A percentile compares a stretch with the other conserved stretches of the same genome.
Evolutionary conservation across 2,797 vertebrate genomes (phyloP).

Genomic region (Acestrorhynchus altus): DNA sequence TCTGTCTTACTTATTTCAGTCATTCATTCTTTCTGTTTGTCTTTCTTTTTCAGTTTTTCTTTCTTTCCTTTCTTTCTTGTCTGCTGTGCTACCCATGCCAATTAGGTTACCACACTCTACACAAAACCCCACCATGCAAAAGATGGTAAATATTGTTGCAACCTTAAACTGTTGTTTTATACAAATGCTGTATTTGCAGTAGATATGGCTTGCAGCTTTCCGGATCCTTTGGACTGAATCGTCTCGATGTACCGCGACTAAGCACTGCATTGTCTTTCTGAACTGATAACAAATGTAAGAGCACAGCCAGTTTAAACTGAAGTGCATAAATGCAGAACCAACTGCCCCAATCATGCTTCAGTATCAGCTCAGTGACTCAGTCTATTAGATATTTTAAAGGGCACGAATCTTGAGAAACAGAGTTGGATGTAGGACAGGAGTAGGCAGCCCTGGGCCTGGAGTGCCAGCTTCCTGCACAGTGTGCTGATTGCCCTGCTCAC

Average conservation of each 20-base stretch:
- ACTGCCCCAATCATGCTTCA: not conserved
- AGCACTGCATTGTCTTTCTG: not conserved
- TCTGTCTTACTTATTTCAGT: not conserved
- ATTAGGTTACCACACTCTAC: constrained; percentile 12
- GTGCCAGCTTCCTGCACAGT: too few relatives aligned
- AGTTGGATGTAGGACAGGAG: too few relatives aligned
- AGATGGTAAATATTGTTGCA: constrained; percentile 23
- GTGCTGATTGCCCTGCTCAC: too few relatives aligned
- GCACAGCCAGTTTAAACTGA: not conserved
- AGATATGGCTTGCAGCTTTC: not conserved
- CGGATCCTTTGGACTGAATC: not conserved
- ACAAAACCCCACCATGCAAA: constrained; percentile 18
- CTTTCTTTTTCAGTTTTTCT: not conserved
- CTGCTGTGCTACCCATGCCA: constrained; percentile 43
- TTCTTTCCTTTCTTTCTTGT: not conserved
- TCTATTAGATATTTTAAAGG: not conserved
- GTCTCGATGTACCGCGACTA: not conserved
- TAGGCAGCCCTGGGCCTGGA: too few relatives aligned
- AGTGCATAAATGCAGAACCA: not conserved
- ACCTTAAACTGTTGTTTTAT: constrained; percentile 30
- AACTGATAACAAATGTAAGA: not conserved
- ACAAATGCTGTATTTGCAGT: constrained; percentile 20
- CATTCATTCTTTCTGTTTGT: not conserved
- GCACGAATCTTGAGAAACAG: too few relatives aligned
- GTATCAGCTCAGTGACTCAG: not conserved